Conservation (phyloP, 2,888 invertebrate genomes). For the Chaitophorus viminalis region DNA sequence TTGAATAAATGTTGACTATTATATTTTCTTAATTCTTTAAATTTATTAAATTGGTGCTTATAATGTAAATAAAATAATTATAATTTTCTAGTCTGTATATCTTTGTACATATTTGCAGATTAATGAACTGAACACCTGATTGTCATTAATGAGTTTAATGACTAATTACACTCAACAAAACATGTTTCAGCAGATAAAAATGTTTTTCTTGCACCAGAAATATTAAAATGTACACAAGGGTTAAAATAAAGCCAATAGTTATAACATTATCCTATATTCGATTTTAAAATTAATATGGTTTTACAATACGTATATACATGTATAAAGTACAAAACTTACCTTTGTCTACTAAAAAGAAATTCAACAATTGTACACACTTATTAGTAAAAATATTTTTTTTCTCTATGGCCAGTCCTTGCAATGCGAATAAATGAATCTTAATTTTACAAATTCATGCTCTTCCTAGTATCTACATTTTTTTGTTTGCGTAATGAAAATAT, state of each 20-base stretch:
- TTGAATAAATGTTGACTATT: conserved; percentile 28
- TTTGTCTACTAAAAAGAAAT: not conserved
- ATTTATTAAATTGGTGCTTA: conserved; percentile 29
- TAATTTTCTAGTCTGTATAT: conserved; percentile 11
- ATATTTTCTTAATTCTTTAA: not conserved
- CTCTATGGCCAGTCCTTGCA: no score
- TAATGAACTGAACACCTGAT: not conserved
- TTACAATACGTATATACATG: not conserved
- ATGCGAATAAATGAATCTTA: not conserved
- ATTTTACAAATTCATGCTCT: not conserved
- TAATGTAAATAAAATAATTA: conserved; percentile 33
- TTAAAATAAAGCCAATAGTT: no score
- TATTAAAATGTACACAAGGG: no score
- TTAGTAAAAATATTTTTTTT: no score
- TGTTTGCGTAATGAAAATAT: not conserved
- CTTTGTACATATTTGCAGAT: not conserved
- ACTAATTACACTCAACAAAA: not conserved
- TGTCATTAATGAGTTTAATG: not conserved
- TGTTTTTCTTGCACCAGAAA: no score
- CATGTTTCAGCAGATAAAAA: not conserved
- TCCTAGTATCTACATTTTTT: not conserved
- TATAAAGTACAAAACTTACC: not conserved
- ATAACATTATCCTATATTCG: not conserved
- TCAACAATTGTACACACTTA: not conserved
- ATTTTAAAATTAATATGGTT: not conserved